These are phyloP conservation scores for Delphinapterus leucas DNA, from an alignment of 2,113 vertebrate genomes.

Conservation along the genomic window DNA sequence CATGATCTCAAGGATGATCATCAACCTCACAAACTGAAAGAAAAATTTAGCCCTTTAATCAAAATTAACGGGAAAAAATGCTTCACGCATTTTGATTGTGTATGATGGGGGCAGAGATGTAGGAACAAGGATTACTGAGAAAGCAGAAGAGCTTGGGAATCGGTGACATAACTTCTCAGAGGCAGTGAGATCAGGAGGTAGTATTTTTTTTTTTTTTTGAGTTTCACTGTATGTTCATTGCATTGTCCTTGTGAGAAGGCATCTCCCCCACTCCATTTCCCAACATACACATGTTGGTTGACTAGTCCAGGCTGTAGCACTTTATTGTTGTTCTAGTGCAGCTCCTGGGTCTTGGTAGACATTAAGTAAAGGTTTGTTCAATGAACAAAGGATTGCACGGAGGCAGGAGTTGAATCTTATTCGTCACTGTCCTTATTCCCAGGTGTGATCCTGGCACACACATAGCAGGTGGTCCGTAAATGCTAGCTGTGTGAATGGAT, in stretches of 20 bases:
- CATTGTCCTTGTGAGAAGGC: not conserved
- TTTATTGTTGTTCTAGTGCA: not conserved
- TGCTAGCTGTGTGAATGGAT: not conserved
- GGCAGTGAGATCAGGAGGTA: too few species aligned
- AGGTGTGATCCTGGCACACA: not conserved
- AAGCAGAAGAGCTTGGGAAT: not conserved
- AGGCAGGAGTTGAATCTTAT: not conserved
- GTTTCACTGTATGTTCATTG: not conserved
- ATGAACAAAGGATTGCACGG: not conserved
- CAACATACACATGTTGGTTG: rapidly evolving
- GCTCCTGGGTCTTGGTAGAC: not conserved
- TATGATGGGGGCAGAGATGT: rapidly evolving
- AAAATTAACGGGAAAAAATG: not conserved
- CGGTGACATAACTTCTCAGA: not conserved
- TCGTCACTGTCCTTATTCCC: not conserved
- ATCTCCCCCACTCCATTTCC: not conserved
- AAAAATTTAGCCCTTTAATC: not conserved
- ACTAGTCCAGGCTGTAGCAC: not conserved
- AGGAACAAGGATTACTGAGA: not conserved
- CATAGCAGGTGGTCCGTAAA: not conserved
- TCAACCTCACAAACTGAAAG: not conserved
- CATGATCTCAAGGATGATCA: not conserved
- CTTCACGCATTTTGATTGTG: not conserved
- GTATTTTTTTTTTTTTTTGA: too few species aligned
- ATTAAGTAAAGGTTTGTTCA: not conserved